Conservation (phyloP, 2,888 invertebrate species). For the Alsophila aescularia region DNA sequence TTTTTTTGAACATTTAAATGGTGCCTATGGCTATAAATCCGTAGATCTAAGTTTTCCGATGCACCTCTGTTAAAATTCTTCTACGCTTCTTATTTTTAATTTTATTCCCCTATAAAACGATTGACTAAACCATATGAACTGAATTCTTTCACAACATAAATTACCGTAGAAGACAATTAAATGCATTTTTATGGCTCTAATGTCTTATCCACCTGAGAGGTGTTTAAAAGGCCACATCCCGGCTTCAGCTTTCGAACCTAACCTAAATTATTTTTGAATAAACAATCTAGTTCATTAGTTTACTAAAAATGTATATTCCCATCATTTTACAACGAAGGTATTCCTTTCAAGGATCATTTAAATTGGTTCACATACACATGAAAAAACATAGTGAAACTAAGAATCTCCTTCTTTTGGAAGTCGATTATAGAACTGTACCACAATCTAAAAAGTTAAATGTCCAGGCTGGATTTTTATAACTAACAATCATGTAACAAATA, state of each 20-base stretch:
- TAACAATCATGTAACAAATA: no score
- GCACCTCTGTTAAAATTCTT: not conserved
- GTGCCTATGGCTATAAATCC: not conserved
- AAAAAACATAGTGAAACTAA: no score
- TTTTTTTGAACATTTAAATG: not conserved
- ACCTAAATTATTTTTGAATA: not conserved
- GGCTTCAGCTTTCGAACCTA: not conserved
- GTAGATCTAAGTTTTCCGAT: not conserved
- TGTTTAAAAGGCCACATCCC: not conserved
- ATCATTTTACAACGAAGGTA: no score
- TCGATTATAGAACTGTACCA: no score
- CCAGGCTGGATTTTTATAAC: no score
- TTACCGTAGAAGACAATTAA: slow-evolving; percentile 3
- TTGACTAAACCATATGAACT: slow-evolving; percentile 6
- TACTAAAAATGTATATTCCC: no score
- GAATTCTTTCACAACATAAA: slow-evolving; percentile 2
- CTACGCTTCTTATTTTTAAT: slow-evolving; percentile 1
- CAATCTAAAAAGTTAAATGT: no score
- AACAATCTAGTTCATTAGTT: not conserved
- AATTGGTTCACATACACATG: no score
- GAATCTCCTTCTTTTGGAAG: no score
- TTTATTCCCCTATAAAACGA: slow-evolving; percentile 2
- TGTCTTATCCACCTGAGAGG: not conserved
- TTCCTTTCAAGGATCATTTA: no score
- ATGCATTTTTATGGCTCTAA: not conserved